These are phyloP conservation scores for Sebastolobus alascanus DNA, from an alignment of 2,797 vertebrate genomes.

Conservation along the genomic window DNA sequence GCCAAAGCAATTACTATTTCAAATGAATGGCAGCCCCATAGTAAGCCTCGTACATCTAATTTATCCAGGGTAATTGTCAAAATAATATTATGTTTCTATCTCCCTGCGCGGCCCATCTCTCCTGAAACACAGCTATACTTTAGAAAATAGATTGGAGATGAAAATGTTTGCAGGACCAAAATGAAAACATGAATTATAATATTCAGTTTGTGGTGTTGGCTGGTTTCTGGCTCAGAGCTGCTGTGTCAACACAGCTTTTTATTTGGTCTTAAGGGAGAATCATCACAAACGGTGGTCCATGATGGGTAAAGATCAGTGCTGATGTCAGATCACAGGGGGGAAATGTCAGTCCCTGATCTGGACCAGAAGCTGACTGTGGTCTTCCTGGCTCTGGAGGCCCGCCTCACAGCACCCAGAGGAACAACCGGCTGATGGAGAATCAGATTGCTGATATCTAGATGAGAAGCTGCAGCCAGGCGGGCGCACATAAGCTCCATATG, in stretches of 20 bases:
- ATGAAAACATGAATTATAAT: conserved; percentile 45
- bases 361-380: conserved; percentile 5
- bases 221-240: conserved; percentile 21
- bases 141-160: conserved; percentile 34
- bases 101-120: conserved; percentile 17
- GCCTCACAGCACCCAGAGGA: neutral
- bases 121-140: conserved; percentile 24
- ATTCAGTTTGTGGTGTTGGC: conserved; percentile 16
- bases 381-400: neutral
- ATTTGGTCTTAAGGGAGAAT: conserved; percentile 25
- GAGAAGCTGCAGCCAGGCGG: conserved; percentile 26
- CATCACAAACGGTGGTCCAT: neutral
- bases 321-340: conserved; percentile 16
- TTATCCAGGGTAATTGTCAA: conserved; percentile 73
- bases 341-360: conserved; percentile 24
- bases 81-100: conserved; percentile 55
- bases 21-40: conserved; percentile 53
- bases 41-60: conserved; percentile 64
- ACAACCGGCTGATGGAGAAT: neutral
- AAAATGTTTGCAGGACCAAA: conserved; percentile 52
- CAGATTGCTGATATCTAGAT: conserved; percentile 12
- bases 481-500: conserved; percentile 26
- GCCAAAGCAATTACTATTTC: conserved; percentile 75
- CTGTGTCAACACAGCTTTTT: conserved; percentile 9
- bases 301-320: neutral